A percentile compares a stretch with the other conserved stretches of the same genome.
These are phyloP conservation scores for Agapornis canus DNA, from an alignment of 2,797 vertebrate genomes.

Conservation along the genomic window DNA sequence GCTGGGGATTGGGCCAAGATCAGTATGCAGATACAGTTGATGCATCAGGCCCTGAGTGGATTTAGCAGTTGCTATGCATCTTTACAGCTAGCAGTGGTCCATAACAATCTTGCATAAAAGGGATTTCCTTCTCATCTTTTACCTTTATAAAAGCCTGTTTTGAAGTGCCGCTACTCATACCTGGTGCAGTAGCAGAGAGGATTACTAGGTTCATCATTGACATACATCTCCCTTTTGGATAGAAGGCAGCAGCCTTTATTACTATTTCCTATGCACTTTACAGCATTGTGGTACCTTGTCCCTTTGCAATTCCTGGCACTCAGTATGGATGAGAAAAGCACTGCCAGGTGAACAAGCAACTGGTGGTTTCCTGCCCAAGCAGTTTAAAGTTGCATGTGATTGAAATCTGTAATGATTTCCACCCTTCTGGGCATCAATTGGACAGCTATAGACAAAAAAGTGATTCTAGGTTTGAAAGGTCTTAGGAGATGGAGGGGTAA, in stretches of 20 bases:
- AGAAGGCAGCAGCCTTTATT: background rate
- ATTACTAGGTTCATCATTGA: background rate
- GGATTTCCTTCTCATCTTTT: background rate
- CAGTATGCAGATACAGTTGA: background rate
- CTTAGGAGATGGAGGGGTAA: constrained; percentile 27
- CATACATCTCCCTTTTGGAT: background rate
- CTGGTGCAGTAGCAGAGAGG: background rate
- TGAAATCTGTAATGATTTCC: background rate
- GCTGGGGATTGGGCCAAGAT: background rate
- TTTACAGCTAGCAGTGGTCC: background rate
- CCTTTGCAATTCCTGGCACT: background rate
- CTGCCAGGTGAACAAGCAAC: background rate
- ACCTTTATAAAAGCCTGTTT: background rate
- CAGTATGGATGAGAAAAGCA: background rate
- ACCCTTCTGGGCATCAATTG: background rate
- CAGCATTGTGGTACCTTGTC: background rate
- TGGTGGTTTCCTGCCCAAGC: background rate
- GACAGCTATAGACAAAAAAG: background rate
- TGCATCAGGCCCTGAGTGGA: background rate
- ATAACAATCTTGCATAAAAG: background rate
- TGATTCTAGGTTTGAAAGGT: background rate
- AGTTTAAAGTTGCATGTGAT: background rate
- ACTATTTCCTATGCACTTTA: background rate
- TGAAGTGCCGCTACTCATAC: background rate
- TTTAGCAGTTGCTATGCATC: background rate